Evolutionary conservation across 2,113 vertebrate species (phyloP).

Genomic region (Mastomys coucha): DNA sequence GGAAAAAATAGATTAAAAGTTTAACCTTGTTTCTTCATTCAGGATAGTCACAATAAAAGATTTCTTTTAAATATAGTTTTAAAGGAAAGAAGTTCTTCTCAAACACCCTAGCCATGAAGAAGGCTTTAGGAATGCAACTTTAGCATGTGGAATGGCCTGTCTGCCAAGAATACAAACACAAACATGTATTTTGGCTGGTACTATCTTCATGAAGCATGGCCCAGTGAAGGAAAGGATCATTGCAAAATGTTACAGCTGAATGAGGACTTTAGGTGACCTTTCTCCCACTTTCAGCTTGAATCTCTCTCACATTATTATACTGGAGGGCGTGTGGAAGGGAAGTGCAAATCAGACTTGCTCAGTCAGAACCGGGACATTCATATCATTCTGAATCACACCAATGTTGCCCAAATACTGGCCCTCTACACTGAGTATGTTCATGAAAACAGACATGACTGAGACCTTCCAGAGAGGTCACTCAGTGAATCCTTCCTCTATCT

Average conservation of each 20-base stretch:
- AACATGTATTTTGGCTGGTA: neutral
- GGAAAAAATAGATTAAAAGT: slow-evolving; percentile 45
- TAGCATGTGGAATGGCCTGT: neutral
- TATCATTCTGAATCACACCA: slow-evolving; percentile 48
- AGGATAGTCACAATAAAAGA: neutral
- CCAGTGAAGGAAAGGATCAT: neutral
- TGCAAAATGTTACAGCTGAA: neutral
- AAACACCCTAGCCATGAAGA: neutral
- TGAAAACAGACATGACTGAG: neutral
- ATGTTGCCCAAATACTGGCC: neutral
- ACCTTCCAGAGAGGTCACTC: neutral
- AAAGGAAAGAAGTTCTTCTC: slow-evolving; percentile 20
- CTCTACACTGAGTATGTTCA: neutral
- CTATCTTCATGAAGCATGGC: neutral
- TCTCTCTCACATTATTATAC: slow-evolving; percentile 47
- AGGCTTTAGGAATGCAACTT: neutral
- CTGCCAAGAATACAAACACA: neutral
- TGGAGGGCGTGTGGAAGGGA: neutral
- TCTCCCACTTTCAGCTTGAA: slow-evolving; percentile 67
- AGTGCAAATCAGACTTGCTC: neutral
- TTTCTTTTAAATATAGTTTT: neutral
- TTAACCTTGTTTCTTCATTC: slow-evolving; percentile 26
- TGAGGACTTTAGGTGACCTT: neutral
- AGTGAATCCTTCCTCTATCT: neutral
- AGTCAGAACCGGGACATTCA: neutral